Evolutionary conservation across 2,888 invertebrate genomes (phyloP), one percentile per base, ranked within the genome.

Genomic region (Carabus problematicus): DNA sequence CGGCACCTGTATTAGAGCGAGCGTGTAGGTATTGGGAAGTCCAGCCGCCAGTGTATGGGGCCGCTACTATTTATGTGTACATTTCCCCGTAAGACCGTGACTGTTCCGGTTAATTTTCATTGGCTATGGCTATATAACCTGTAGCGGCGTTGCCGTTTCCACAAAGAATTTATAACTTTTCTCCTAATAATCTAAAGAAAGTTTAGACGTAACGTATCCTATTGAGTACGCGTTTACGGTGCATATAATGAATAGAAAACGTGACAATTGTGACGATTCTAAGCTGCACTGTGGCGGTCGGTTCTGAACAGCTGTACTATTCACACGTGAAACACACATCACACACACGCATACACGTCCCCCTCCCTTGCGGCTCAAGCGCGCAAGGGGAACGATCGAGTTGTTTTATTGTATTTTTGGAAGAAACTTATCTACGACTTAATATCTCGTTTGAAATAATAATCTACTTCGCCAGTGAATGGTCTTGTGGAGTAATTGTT

Each of bases 111-210:
- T 18, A 12, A 59, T 59, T 59, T 59, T 40, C 59, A 59, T 59
- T 59, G 8, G 59, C 18, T 58, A 9, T 42, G 58, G 40, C 19
- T 58, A 42, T 52, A 59, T 52, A 52, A 52, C 52, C 16, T 52
- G 18, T 52, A 7, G 16, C 8, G 39, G 59, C 14, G 39, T 40
- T 59, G 59, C 19, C 52, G 59, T 42, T 42, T 59, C 59, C 41
- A 59, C 42, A 41, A 39, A 59, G 40, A 59, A 59, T 59, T 59
- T 59, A 59, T 59, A 59, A 59, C 59, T 59, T 59, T 59, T 59
- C 59, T 59, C 59, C 59, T 59, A 59, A 52, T 52, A 52, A 59
- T 59, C 59, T 42, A 59, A 59, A 59, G 59, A 59, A 59, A 59
- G 59, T 59, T 14, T 42, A 59, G 52, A 52, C 18, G 52, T 52